phyloP scores from a whole-genome alignment of 2,113 vertebrate genomes.

The Bungarus multicinctus region DNA sequence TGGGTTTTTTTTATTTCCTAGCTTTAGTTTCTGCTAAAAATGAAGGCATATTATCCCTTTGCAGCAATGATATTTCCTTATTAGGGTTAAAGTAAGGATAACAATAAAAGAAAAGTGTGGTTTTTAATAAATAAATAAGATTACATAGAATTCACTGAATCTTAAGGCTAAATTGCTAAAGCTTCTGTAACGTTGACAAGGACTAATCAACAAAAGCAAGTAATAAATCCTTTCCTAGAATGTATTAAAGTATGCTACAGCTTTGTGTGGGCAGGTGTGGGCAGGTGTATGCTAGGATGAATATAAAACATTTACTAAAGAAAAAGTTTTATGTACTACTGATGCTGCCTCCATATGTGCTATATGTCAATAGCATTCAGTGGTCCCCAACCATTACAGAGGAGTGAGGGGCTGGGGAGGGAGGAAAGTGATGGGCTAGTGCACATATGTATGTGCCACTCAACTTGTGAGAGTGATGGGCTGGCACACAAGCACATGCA shows the following conservation, averaged over 20 bases:
- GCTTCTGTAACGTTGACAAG: neutral
- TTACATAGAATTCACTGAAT: neutral
- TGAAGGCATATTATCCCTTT: neutral
- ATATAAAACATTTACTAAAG: neutral
- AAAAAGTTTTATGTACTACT: neutral
- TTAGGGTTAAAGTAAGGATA: neutral
- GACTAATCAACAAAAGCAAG: neutral
- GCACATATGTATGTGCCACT: accelerated
- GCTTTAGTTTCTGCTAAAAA: neutral
- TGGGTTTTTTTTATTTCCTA: neutral
- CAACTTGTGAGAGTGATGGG: no score
- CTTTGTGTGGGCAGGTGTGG: neutral
- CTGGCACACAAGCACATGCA: no score
- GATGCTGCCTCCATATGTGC: no score
- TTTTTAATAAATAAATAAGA: neutral
- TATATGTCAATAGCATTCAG: neutral
- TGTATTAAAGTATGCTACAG: neutral
- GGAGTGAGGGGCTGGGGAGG: no score
- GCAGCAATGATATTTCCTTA: neutral
- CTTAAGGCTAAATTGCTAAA: neutral
- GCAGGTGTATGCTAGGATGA: neutral
- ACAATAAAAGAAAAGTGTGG: neutral
- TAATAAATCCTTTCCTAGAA: neutral
- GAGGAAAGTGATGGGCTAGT: no score
- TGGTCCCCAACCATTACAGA: no score